These are phyloP conservation scores for Pandion haliaetus DNA, from an alignment of 2,113 vertebrate species.

Conservation along the genomic window DNA sequence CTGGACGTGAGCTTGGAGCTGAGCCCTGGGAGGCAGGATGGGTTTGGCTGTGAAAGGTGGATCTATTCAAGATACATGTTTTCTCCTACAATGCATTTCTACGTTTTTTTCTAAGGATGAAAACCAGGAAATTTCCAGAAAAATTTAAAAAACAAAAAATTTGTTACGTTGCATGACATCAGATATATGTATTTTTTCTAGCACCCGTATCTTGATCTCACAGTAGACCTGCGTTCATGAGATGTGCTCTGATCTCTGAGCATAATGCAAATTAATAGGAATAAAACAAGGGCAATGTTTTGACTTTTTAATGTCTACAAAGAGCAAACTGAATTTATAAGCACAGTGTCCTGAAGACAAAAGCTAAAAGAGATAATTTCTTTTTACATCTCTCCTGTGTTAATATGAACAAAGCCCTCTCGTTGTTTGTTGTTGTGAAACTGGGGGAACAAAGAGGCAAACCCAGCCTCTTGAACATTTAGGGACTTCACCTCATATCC, in stretches of 20 bases:
- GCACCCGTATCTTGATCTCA: background rate
- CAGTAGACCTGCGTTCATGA: accelerated
- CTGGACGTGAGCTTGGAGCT: background rate
- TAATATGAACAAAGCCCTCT: background rate
- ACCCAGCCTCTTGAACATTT: background rate
- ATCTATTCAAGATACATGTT: background rate
- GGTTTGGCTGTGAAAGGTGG: background rate
- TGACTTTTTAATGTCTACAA: background rate
- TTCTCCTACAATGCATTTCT: background rate
- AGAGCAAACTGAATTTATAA: background rate
- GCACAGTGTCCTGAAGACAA: background rate
- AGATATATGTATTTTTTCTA: background rate
- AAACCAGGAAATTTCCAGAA: background rate
- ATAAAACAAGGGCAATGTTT: background rate
- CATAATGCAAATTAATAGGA: background rate
- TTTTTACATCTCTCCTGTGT: background rate
- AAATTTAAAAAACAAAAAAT: background rate
- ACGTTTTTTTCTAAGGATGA: background rate
- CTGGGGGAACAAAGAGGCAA: background rate
- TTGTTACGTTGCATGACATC: background rate
- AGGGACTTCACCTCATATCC: background rate
- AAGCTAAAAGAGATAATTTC: background rate
- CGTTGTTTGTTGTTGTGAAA: background rate
- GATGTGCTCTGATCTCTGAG: background rate
- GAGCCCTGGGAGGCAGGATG: background rate